Evolutionary conservation across 2,797 vertebrate genomes (phyloP).

Genomic region (Bradypodion ventrale): DNA sequence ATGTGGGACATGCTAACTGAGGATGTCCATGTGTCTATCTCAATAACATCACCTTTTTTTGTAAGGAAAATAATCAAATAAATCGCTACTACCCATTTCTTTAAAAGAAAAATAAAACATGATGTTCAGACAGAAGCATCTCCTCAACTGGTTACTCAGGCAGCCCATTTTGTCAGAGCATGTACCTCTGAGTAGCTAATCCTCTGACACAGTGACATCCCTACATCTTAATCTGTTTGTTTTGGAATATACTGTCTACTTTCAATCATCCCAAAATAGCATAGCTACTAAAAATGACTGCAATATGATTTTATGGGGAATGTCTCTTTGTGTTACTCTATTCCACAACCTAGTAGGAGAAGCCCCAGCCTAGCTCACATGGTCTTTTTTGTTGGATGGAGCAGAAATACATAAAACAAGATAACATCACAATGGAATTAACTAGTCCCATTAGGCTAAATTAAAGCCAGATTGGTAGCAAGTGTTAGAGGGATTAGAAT

Average conservation of each 20-base stretch:
- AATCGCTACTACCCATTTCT: not conserved
- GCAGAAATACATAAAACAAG: not conserved
- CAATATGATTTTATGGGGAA: no score
- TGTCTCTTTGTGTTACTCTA: not conserved
- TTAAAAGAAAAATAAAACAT: not conserved
- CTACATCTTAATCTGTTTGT: not conserved
- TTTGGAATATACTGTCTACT: not conserved
- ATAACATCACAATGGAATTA: no score
- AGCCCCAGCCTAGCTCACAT: not conserved
- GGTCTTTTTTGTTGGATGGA: not conserved
- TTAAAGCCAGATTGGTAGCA: no score
- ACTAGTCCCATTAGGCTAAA: no score
- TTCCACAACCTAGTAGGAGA: not conserved
- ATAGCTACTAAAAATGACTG: not conserved
- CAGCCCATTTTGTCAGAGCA: no score
- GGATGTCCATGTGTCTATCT: not conserved
- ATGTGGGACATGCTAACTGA: not conserved
- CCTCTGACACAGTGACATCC: not conserved
- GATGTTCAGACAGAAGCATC: not conserved
- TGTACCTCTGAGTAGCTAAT: not conserved
- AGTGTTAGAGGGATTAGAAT: no score
- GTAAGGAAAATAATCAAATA: not conserved
- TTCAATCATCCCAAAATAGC: not conserved
- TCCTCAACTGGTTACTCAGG: not conserved
- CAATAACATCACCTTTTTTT: conserved; percentile 27